Evolutionary conservation across 2,797 vertebrate species (phyloP).

Genomic region (Psittacula echo): DNA sequence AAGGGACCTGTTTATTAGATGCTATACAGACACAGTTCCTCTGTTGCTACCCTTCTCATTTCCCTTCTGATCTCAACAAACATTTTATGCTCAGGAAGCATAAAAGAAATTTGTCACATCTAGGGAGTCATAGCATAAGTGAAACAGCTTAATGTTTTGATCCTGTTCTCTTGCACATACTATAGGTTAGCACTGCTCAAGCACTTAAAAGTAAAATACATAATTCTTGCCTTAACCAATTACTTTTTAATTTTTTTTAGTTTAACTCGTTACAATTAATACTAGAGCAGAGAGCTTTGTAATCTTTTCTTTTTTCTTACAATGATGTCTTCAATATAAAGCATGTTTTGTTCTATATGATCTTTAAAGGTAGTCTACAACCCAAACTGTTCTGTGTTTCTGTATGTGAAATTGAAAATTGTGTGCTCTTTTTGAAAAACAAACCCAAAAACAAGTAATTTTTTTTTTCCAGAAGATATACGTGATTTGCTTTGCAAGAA

Average conservation of each 20-base stretch:
- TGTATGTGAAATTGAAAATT: background rate
- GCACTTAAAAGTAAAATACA: background rate
- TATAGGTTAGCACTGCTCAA: background rate
- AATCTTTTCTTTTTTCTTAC: background rate
- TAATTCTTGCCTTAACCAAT: background rate
- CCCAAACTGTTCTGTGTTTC: background rate
- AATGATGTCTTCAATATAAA: background rate
- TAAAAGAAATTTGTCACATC: background rate
- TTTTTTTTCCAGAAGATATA: slow-evolving; percentile 79
- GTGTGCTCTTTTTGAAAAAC: background rate
- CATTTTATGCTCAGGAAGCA: background rate
- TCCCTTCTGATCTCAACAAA: background rate
- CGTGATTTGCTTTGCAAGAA: slow-evolving; percentile 80
- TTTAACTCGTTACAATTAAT: background rate
- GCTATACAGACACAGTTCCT: background rate
- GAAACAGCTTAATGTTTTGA: background rate
- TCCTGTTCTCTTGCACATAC: background rate
- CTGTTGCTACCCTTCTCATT: background rate
- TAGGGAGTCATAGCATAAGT: background rate
- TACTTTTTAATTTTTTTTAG: background rate
- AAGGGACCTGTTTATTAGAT: background rate
- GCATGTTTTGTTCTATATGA: background rate
- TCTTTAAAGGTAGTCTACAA: background rate
- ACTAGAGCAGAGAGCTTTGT: background rate
- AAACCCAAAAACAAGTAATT: background rate